Evolutionary conservation across 2,888 invertebrate genomes (phyloP).

Genomic region (Caprella mutica): DNA sequence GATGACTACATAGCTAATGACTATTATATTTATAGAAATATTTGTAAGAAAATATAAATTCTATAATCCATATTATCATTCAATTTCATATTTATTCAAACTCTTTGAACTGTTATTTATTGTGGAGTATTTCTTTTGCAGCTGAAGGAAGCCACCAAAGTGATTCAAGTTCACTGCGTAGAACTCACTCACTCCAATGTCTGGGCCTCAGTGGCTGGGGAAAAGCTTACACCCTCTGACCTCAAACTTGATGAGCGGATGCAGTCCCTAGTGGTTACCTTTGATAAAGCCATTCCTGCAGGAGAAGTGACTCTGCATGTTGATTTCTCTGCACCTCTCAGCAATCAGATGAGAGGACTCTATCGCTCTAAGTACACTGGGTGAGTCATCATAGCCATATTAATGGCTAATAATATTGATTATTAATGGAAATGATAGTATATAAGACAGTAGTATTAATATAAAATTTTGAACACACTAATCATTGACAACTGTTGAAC

Average conservation of each 20-base stretch:
- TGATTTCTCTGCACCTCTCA: conserved; percentile 73
- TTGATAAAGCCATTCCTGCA: conserved; percentile 49
- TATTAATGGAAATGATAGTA: not conserved
- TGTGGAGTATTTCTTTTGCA: no score
- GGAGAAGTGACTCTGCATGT: conserved; percentile 51
- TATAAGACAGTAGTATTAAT: not conserved
- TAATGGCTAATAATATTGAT: no score
- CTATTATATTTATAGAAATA: no score
- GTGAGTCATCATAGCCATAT: conserved; percentile 14
- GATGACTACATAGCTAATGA: no score
- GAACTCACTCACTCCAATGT: conserved; percentile 17
- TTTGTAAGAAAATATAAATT: no score
- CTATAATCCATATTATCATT: no score
- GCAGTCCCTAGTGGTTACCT: conserved; percentile 58
- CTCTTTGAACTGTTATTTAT: no score
- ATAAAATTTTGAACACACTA: not conserved
- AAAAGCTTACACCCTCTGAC: conserved; percentile 11
- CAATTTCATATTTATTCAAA: no score
- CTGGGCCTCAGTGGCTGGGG: conserved; percentile 8
- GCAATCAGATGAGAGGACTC: conserved; percentile 80
- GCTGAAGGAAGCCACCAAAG: conserved; percentile 20
- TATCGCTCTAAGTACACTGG: conserved; percentile 72
- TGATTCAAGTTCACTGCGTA: conserved; percentile 19
- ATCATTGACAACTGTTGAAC: no score
- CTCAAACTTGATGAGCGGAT: conserved; percentile 45